phyloP scores from a whole-genome alignment of 2,113 vertebrate genomes.

The Semicossyphus pulcher region DNA sequence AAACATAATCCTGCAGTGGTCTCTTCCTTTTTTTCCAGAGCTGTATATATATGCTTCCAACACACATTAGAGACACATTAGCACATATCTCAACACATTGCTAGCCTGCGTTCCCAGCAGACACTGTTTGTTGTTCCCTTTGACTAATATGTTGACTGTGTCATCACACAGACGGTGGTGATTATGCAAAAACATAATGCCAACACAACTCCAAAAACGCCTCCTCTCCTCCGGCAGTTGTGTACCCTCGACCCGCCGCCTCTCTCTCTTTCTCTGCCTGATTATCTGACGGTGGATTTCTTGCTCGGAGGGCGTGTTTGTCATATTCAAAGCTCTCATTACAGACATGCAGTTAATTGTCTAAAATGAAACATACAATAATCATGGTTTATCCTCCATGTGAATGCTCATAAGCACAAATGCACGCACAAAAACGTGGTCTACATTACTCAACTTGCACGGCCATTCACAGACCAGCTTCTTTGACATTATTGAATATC shows the following conservation, averaged over 20 bases:
- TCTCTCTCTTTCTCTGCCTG: conserved; percentile 22
- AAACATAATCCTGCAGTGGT: no score
- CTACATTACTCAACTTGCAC: conserved; percentile 39
- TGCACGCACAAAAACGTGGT: background rate
- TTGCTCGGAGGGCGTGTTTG: background rate
- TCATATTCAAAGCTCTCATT: conserved; percentile 23
- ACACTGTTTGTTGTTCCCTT: conserved; percentile 63
- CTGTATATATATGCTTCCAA: no score
- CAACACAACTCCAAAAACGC: conserved; percentile 48
- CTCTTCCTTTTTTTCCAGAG: no score
- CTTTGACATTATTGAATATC: background rate
- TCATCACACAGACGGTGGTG: conserved; percentile 34
- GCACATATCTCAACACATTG: conserved; percentile 17
- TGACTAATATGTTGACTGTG: conserved; percentile 53
- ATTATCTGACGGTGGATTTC: conserved; percentile 2
- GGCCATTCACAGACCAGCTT: conserved; percentile 16
- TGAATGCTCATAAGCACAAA: no score
- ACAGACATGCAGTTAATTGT: background rate
- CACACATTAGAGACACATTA: conserved; percentile 7
- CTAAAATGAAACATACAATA: conserved; percentile 18
- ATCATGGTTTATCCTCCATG: conserved; percentile 4
- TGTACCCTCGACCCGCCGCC: conserved; percentile 8
- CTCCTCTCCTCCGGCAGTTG: conserved; percentile 40
- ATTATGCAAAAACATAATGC: conserved; percentile 58
- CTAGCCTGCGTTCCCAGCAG: conserved; percentile 50